Evolutionary conservation across 2,888 invertebrate genomes (phyloP), one percentile per base, ranked within the genome.

Genomic region (Drosophila aldrichi): DNA sequence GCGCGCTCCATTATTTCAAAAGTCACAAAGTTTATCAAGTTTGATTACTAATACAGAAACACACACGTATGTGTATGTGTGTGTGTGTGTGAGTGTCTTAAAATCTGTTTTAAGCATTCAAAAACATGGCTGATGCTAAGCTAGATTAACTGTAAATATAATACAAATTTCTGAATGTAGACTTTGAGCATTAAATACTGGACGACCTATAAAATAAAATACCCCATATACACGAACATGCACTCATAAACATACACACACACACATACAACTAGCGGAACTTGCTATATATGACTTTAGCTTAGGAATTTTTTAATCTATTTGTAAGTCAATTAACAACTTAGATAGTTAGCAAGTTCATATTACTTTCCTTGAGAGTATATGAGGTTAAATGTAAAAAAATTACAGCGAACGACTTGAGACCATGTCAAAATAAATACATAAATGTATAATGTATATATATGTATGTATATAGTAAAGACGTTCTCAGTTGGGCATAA

Each of bases 1-100:
- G 46, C 46, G 48, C 29, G 16, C 9, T 25, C 25, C 49, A 38
- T 41, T 41, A n/a, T 62, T 61, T 43, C 76, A 64, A 67, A 78
- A 75, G 88, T 83, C 83, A 86, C 58, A 71, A 82, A 82, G 83
- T 83, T 86, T 88, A 83, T 83, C 83, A 75, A 69, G 36, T 60
- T 61, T 72, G 74, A 86, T 82, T 82, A 80, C 79, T 41, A 68
- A 61, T 59, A 51, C 10, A 46, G 20, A 34, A 25, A 16, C 54
- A 32, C 9, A 52, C 16, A 22, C 22, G 2, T 3, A 22, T 22
- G 22, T 22, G 22, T 16, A 40, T 25, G 7, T 5, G 7, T 12
- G 1, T 66, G 12, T 44, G 25, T 55, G 16, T 38, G 36, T 6
- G 6, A 18, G 29, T 57, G 29, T 25, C n/a, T n/a, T 20, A 32